Evolutionary conservation across 2,888 invertebrate genomes (phyloP), one percentile per base, ranked within the genome.

Genomic region (Leptogaster cylindrica): DNA sequence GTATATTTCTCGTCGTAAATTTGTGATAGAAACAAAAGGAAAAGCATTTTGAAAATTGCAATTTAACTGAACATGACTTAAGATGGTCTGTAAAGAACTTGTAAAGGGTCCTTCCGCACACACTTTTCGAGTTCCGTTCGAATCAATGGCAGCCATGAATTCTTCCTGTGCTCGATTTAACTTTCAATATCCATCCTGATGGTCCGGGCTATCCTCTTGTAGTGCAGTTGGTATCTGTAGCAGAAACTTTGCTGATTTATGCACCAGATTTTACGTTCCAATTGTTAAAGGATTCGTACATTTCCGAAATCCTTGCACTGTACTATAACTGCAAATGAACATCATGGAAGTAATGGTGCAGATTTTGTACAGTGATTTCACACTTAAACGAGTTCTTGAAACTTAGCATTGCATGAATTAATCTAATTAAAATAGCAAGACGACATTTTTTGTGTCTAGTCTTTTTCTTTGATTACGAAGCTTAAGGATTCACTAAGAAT

Each of bases 141-240:
- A 55, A 36, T 39, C 55, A 33, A 31, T 10, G 55, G 36, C 36
- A 14, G 31, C 39, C 33, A 20, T 36, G 23, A 55, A 18, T 55
- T 20, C 55, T 55, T 55, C 33, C 39, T 55, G 39, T 39, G 23
- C 33, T 55, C 36, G 55, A 55, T 55, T 55, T 55, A 55, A 55
- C 36, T 55, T 55, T 55, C 55, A 55, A 55, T 55, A 55, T 55
- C 36, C 36, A 55, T 55, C 23, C 36, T 14, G 55, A 16, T 25
- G 52, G 52, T 14, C 39, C 20, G 16, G 16, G 6, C 12, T 25
- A 31, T 36, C 39, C 39, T 10, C 39, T n/a, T 36, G 23, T 55
- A 39, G 41, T 31, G 33, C 31, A 23, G 33, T 18, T 48, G 3
- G 16, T 48, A 48, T 55, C 20, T 20, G 12, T 18, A 36, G 12